Conservation (phyloP, 2,113 vertebrate species). For the Carlito syrichta region DNA sequence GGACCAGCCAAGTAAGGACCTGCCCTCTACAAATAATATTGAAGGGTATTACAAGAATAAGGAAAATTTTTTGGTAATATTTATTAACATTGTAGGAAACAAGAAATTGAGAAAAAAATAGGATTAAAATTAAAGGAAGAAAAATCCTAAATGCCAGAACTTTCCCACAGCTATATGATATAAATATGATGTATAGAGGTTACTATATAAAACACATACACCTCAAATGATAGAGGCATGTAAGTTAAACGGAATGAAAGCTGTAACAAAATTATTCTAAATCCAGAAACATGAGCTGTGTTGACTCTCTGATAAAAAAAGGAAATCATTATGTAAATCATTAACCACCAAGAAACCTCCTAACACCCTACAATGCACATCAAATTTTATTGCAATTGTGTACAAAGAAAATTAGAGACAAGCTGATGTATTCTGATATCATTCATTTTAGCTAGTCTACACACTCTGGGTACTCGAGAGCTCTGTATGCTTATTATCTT, state of each 20-base stretch:
- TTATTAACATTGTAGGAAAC: background rate
- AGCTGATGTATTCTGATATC: constrained; percentile 54
- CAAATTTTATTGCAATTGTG: constrained; percentile 59
- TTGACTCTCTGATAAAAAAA: constrained; percentile 55
- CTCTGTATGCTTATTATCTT: constrained; percentile 47
- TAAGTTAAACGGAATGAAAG: constrained; percentile 55
- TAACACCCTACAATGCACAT: constrained; percentile 53
- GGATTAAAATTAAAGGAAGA: constrained; percentile 36
- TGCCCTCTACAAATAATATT: constrained; percentile 39
- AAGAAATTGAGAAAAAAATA: constrained; percentile 20
- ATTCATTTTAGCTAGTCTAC: constrained; percentile 56
- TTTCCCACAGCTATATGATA: constrained; percentile 18
- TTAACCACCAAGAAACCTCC: constrained; percentile 64
- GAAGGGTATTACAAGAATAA: constrained; percentile 24
- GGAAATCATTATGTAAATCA: constrained; percentile 67
- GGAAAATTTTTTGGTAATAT: constrained; percentile 7
- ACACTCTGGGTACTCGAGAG: constrained; percentile 28
- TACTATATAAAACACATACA: constrained; percentile 20
- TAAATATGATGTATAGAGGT: background rate
- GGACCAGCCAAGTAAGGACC: background rate
- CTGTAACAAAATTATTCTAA: constrained; percentile 56
- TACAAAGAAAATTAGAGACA: constrained; percentile 61
- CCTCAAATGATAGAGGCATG: background rate
- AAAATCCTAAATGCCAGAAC: constrained; percentile 37
- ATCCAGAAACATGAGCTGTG: constrained; percentile 52